These are phyloP conservation scores for Chloroceryle aenea DNA, from an alignment of 2,113 vertebrate genomes.

Conservation along the genomic window DNA sequence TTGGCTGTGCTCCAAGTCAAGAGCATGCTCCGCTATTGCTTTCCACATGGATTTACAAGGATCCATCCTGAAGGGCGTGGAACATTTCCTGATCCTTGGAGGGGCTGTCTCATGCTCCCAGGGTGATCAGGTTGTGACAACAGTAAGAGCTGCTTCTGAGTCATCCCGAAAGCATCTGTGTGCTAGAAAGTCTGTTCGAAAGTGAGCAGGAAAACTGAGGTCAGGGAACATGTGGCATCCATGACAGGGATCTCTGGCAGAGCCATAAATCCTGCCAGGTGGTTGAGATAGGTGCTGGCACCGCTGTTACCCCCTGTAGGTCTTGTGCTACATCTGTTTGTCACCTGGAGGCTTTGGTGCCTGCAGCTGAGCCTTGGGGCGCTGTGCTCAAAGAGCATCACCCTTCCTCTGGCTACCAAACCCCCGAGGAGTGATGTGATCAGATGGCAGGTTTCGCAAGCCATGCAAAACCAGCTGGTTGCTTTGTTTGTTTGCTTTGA, in stretches of 20 bases:
- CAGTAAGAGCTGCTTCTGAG: neutral
- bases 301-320: neutral
- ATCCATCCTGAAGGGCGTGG: rapidly evolving
- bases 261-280: neutral
- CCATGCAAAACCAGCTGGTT: neutral
- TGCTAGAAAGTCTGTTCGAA: neutral
- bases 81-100: neutral
- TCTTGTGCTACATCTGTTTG: neutral
- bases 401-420: neutral
- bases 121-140: neutral
- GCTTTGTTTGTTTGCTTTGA: slow-evolving; percentile 14
- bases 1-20: neutral
- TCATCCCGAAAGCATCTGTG: neutral
- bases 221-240: neutral
- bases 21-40: neutral
- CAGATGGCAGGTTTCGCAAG: neutral
- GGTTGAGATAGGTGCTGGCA: neutral
- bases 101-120: neutral
- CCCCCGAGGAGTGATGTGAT: neutral
- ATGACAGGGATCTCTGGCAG: neutral
- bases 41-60: rapidly evolving
- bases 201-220: neutral
- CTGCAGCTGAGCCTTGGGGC: neutral
- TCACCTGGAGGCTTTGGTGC: neutral
- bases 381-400: neutral